Evolutionary conservation across 2,113 vertebrate species (phyloP).

Genomic region (Synchiropus splendidus): DNA sequence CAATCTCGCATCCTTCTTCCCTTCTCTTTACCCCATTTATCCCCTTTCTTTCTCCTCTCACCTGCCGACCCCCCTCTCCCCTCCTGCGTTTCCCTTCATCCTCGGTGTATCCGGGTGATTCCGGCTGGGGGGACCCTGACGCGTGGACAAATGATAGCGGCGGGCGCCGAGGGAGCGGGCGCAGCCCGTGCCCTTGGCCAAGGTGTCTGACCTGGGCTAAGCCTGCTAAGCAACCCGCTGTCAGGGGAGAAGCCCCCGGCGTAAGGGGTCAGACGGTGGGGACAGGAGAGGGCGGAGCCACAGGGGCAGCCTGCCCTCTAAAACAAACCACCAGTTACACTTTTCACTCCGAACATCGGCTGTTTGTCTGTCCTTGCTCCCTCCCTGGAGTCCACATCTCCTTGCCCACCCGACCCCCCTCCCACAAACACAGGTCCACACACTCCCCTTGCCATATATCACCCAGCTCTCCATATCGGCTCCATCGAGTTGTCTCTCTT

Average conservation of each 20-base stretch:
- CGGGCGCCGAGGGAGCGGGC: slow-evolving; percentile 32
- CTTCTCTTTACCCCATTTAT: slow-evolving; percentile 58
- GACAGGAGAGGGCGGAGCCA: slow-evolving; percentile 27
- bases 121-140: slow-evolving; percentile 18
- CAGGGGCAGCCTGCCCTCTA: slow-evolving; percentile 52
- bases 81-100: slow-evolving; percentile 20
- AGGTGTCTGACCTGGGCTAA: slow-evolving; percentile 64
- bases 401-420: slow-evolving; percentile 25
- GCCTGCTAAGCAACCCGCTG: slow-evolving; percentile 61
- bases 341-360: slow-evolving; percentile 45
- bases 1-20: slow-evolving; percentile 53
- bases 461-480: slow-evolving; percentile 24
- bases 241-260: slow-evolving; percentile 49
- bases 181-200: slow-evolving; percentile 57
- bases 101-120: slow-evolving; percentile 21
- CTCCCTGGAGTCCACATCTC: slow-evolving; percentile 33
- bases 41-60: slow-evolving; percentile 24
- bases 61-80: slow-evolving; percentile 17
- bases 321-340: slow-evolving; percentile 62
- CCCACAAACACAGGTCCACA: slow-evolving; percentile 34
- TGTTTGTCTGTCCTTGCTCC: slow-evolving; percentile 53
- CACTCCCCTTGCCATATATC: slow-evolving; percentile 2
- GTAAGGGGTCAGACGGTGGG: slow-evolving; percentile 54
- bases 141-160: slow-evolving; percentile 37
- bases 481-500: slow-evolving; percentile 29